Conservation (phyloP, 2,113 vertebrate genomes). For the Blennius ocellaris region DNA sequence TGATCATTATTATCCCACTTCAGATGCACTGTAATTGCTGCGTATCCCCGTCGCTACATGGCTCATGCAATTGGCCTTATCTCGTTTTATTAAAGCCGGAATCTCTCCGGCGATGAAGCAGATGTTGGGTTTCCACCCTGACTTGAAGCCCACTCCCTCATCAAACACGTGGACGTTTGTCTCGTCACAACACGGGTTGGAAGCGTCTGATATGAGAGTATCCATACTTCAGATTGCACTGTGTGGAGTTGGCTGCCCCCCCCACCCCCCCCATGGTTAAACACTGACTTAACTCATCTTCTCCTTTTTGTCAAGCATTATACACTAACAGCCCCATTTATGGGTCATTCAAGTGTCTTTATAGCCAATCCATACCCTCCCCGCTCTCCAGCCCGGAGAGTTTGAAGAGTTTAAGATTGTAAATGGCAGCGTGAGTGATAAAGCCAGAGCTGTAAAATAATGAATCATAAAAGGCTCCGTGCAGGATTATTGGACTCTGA, state of each 20-base stretch:
- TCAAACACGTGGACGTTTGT: too few species aligned
- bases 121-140: constrained; percentile 32
- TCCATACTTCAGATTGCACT: too few species aligned
- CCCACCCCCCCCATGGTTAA: too few species aligned
- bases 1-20: constrained; percentile 18
- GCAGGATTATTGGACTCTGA: too few species aligned
- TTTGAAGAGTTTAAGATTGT: not conserved
- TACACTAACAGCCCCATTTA: constrained; percentile 6
- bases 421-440: not conserved
- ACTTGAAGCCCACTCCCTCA: constrained; percentile 5
- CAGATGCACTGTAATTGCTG: constrained; percentile 8
- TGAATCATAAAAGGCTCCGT: too few species aligned
- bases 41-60: not conserved
- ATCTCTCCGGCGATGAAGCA: constrained; percentile 12
- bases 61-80: not conserved
- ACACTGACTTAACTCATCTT: not conserved
- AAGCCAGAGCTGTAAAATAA: not conserved
- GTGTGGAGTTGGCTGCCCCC: too few species aligned
- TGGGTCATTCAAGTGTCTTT: constrained; percentile 19
- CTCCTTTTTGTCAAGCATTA: not conserved
- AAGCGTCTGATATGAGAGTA: too few species aligned
- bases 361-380: constrained; percentile 21
- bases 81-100: constrained; percentile 37
- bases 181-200: too few species aligned
- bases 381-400: not conserved